Evolutionary conservation across 2,888 invertebrate species (phyloP), one percentile per base, ranked within the genome.

Genomic region (Isotomurus palustris): DNA sequence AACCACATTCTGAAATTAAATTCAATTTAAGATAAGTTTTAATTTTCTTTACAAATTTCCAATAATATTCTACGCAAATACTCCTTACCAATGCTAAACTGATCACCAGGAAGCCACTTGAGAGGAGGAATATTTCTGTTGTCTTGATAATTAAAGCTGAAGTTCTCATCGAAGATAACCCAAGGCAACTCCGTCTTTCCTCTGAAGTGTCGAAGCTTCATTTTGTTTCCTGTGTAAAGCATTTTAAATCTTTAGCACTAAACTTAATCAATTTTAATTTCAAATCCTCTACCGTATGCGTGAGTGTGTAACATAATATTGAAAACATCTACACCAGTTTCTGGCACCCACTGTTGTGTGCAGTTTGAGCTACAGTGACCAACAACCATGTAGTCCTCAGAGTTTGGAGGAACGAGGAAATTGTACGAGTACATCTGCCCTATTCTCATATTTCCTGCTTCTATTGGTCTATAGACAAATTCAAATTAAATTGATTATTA

Each of bases 341-440:
- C 8, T 6, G 40, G 40, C 10, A 40, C 40, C 40, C 40, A 40
- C 17, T 40, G 40, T n/a, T 6, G 6, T 19, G 89, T 87, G 72
- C 91, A 92, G 24, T 85, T 84, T 0, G 85, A 81, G 52, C 86
- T 86, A 74, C 93, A 92, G 56, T 89, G 88, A 3, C 91, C 91
- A 0, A 86, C 86, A 21, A 88, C 87, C 38, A 84, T 83, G 75
- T 88, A 92, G 51, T 84, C 81, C 45, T 80, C 80, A 73, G 90
- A 89, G 54, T 82, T 81, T 0, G 92, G 91, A 3, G 92, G 92
- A 22, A 93, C 84, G 50, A 91, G 81, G 74, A 91, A 88, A 3
- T 89, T 79, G 0, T 87, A 86, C 2, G 87, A 86, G 1, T 90
- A 54, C 8, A 53, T 51, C 19, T 53, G 53, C 14, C 91, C 91